Conservation (phyloP, 2,797 vertebrate genomes). For the Anguilla marmorata region DNA sequence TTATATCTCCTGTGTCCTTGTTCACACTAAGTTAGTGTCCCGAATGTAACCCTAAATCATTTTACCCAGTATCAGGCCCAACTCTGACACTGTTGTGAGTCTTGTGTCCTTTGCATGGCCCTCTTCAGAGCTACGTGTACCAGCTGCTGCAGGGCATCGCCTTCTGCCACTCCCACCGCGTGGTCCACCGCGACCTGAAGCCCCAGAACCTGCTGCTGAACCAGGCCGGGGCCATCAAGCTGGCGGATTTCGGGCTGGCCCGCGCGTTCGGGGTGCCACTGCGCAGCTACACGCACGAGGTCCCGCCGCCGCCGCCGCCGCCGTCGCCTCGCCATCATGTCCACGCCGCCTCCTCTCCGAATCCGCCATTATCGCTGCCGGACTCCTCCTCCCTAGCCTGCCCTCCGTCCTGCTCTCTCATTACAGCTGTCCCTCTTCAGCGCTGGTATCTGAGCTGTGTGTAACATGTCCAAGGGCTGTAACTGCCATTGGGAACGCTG, state of each 20-base stretch:
- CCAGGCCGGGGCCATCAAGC: conserved; percentile 67
- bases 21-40: not conserved
- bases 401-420: not conserved
- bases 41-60: not conserved
- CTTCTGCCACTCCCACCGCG: conserved; percentile 72
- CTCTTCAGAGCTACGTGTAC: conserved; percentile 50
- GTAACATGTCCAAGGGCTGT: no score
- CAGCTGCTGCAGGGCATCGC: conserved; percentile 72
- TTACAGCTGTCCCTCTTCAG: no score
- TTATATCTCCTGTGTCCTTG: not conserved
- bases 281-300: conserved; percentile 74
- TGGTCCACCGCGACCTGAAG: conserved; percentile 75
- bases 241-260: conserved; percentile 76
- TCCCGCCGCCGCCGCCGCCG: conserved; percentile 19
- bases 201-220: conserved; percentile 74
- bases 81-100: not conserved
- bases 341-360: not conserved
- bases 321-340: not conserved
- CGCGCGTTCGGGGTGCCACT: conserved; percentile 70
- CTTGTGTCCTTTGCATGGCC: not conserved
- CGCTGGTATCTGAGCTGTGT: no score
- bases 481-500: no score
- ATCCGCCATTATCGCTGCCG: not conserved
- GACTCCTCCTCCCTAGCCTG: no score
- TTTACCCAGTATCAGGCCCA: no score